Conservation (phyloP, 2,888 invertebrate species). For the Polydrusus tereticollis region DNA sequence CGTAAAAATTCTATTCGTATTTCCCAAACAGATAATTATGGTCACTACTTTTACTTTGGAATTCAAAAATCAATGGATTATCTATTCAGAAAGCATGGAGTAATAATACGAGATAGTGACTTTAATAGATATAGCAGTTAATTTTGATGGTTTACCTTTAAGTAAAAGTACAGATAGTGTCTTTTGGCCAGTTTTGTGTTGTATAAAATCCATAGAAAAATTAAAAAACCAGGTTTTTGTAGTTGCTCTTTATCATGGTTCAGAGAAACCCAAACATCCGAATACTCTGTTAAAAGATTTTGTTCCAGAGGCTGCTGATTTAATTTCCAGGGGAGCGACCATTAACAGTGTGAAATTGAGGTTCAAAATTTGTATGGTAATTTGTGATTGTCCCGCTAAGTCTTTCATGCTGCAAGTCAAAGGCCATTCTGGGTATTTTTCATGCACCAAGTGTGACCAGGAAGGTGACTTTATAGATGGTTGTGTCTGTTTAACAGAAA, state of each 20-base stretch:
- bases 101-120: conserved; percentile 24
- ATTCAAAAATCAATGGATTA: conserved; percentile 32
- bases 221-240: conserved; percentile 37
- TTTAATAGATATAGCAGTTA: conserved; percentile 33
- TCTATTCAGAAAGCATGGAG: conserved; percentile 26
- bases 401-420: conserved; percentile 37
- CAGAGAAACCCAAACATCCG: conserved; percentile 37
- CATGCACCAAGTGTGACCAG: conserved; percentile 35
- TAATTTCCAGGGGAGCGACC: not conserved
- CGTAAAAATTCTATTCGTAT: no score
- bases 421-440: conserved; percentile 37
- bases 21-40: no score
- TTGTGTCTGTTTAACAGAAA: conserved; percentile 25
- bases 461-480: conserved; percentile 32
- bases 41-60: conserved; percentile 39
- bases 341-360: not conserved
- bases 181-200: conserved; percentile 42
- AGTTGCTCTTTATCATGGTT: conserved; percentile 36
- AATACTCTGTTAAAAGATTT: conserved; percentile 33
- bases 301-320: conserved; percentile 28
- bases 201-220: conserved; percentile 32
- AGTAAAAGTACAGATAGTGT: conserved; percentile 39
- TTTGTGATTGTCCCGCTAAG: conserved; percentile 47
- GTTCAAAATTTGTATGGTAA: conserved; percentile 22
- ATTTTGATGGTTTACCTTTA: conserved; percentile 42